Base-by-base conservation (phyloP, 37 sponge, comb jelly and placozoan genomes). In the Aplysina aerophoba region DNA sequence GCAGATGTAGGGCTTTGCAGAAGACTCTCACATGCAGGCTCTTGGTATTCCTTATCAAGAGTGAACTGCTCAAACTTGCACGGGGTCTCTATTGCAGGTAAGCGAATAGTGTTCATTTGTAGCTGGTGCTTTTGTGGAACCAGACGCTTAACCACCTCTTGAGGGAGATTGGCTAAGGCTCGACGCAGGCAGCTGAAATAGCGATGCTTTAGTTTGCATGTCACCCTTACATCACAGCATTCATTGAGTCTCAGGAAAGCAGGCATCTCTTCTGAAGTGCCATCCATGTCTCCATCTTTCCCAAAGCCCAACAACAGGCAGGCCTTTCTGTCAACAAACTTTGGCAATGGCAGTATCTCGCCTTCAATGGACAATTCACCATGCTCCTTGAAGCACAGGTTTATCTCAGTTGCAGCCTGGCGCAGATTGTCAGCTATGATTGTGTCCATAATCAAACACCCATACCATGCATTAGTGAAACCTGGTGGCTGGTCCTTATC, bases 191-290 rank as follows among this genome's bases (percentile, higher is more conserved):
- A 44, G 37, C 88, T 61, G 79, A 93, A 93, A 59, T 84, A 93
- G 15, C 37, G 62, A 71, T 88, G 85, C 64, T 93, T 93, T 13
- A 93, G 77, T 33, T 77, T 63, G 88, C 88, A 93, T 61, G 81
- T 59, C 0, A 83, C 85, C 27, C 27, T 59, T 1, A 82, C 65
- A 57, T 21, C 20, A 28, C 17, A 44, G 8, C 33, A 27, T 17
- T 34, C 71, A 31, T 69, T n/a, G 1, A 69, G 0, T 11, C 33
- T 30, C 27, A 16, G 27, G 33, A 69, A 69, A 27, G 71, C 1
- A 34, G 28, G 28, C 1, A 28, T n/a, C 34, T 4, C 17, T 31
- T 16, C 27, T 16, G 28, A 35, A 35, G 27, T 3, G 13, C 28
- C 33, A 4, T 16, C 22, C 22, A 25, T 12, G 66, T 65, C 66